Evolutionary conservation across 2,797 vertebrate genomes (phyloP).

Genomic region (Lophius americanus): DNA sequence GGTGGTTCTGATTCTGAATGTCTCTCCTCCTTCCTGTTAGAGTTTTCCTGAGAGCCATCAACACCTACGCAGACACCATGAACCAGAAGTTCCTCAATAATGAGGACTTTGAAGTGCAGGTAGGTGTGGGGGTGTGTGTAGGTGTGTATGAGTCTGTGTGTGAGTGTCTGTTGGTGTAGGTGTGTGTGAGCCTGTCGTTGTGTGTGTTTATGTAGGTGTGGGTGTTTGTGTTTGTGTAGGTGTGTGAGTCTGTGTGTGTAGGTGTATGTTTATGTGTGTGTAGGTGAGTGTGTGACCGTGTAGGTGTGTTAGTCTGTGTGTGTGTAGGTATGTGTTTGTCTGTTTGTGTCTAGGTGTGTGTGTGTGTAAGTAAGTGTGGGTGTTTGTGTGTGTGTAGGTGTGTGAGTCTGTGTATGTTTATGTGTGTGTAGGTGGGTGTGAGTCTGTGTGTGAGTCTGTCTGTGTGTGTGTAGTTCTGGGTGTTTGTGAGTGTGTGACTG

Average conservation of each 20-base stretch:
- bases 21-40: conserved; percentile 65
- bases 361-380: no score
- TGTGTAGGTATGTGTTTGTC: no score
- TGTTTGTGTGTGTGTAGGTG: neutral
- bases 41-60: conserved; percentile 95
- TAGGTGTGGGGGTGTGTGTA: conserved; percentile 49
- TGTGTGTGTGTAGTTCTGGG: neutral
- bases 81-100: conserved; percentile 96
- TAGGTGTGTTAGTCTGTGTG: neutral
- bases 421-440: neutral
- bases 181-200: no score
- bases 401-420: no score
- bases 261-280: neutral
- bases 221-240: neutral
- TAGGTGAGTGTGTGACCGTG: neutral
- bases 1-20: neutral
- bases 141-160: neutral
- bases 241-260: no score
- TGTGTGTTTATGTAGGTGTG: conserved; percentile 78
- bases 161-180: neutral
- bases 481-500: neutral
- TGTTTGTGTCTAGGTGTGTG: neutral
- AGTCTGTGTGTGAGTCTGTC: neutral
- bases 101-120: conserved; percentile 95
- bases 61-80: conserved; percentile 97